A percentile compares a stretch with the other conserved stretches of the same genome.
Evolutionary conservation across 2,888 invertebrate genomes (phyloP).

Genomic region (Nycteola revayana): DNA sequence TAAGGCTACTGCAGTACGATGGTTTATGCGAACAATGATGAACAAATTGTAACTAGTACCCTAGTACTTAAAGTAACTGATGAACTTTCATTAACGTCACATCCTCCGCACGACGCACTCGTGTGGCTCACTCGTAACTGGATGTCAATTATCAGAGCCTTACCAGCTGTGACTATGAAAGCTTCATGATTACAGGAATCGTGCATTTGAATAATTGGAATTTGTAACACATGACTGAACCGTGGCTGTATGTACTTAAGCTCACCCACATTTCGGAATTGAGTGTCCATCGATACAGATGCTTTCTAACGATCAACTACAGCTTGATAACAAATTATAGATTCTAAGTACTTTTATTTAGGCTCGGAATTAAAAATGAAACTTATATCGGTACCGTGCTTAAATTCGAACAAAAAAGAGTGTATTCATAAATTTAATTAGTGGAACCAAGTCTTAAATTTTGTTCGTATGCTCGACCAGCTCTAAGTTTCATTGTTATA

Average conservation of each 20-base stretch:
- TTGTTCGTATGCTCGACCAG: too few relatives aligned
- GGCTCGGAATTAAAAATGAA: conserved; percentile 28
- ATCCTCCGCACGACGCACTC: conserved; percentile 43
- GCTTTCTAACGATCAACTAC: conserved; percentile 49
- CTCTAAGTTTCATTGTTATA: too few relatives aligned
- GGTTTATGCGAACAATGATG: conserved; percentile 27
- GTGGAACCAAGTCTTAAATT: too few relatives aligned
- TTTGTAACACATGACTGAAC: conserved; percentile 53
- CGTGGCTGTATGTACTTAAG: conserved; percentile 60
- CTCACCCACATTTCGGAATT: conserved; percentile 61
- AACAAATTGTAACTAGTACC: conserved; percentile 45
- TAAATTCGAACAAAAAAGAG: too few relatives aligned
- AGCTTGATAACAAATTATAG: conserved; percentile 41
- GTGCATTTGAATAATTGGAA: conserved; percentile 61
- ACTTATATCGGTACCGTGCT: too few relatives aligned
- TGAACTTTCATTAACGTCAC: conserved; percentile 63
- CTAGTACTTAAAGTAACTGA: conserved; percentile 56
- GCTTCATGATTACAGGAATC: conserved; percentile 50
- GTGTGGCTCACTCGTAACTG: conserved; percentile 48
- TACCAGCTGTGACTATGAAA: conserved; percentile 62
- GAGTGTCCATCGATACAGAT: conserved; percentile 54
- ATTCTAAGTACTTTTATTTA: conserved; percentile 38
- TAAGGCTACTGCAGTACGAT: conserved; percentile 30
- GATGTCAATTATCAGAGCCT: conserved; percentile 76
- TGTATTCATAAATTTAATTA: too few relatives aligned